Percentiles rank a stretch among this genome's conserved stretches.
These are phyloP conservation scores for Crocidura indochinensis DNA, from an alignment of 2,797 vertebrate species.

Conservation along the genomic window DNA sequence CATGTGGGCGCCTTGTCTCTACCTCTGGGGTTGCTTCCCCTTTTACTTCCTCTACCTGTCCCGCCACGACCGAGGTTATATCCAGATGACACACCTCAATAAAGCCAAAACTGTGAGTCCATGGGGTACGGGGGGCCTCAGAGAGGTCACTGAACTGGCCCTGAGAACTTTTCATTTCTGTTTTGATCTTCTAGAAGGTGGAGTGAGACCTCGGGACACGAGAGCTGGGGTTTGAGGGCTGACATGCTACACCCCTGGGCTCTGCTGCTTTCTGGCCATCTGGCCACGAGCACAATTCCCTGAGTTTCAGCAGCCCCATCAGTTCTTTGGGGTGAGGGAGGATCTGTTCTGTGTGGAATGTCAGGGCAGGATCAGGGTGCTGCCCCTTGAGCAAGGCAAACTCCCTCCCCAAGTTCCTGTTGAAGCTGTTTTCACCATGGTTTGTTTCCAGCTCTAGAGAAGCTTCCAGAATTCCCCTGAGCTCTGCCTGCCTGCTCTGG, in stretches of 20 bases:
- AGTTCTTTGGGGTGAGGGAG: background rate
- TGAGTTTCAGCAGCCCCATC: background rate
- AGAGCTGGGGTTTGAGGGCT: no score
- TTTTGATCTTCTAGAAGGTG: no score
- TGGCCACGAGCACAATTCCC: background rate
- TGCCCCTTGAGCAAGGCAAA: no score
- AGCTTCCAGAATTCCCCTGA: background rate
- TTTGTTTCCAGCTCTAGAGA: background rate
- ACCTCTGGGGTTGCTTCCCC: slow-evolving; percentile 95
- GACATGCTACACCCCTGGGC: background rate
- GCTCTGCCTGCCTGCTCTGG: no score
- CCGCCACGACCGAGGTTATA: slow-evolving; percentile 93
- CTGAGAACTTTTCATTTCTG: background rate
- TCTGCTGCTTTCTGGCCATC: background rate
- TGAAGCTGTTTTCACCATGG: no score
- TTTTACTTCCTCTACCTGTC: slow-evolving; percentile 94
- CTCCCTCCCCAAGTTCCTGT: no score
- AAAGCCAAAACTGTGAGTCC: slow-evolving; percentile 96
- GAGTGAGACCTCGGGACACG: no score
- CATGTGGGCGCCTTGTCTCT: slow-evolving; percentile 95
- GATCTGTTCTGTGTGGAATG: no score
- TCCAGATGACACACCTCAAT: slow-evolving; percentile 96
- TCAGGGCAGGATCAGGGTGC: no score
- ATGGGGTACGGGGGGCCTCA: no score
- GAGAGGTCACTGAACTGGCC: background rate